These are phyloP conservation scores for Ochotona curzoniae DNA, from an alignment of 2,113 vertebrate species.

Conservation along the genomic window DNA sequence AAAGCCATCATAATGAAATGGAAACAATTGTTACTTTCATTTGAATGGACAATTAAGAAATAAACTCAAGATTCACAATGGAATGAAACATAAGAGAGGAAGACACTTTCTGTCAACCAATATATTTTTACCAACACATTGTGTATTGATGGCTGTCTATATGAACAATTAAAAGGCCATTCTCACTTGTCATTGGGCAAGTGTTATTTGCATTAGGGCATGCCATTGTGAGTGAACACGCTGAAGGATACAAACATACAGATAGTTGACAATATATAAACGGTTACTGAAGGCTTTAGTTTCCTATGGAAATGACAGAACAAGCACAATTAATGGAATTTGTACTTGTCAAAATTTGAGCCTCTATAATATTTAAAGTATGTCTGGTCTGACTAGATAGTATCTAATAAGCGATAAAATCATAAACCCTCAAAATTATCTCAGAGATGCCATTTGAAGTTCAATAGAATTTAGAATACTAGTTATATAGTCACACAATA, in stretches of 20 bases:
- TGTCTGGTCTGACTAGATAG: background rate
- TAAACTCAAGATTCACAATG: conserved; percentile 34
- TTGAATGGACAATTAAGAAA: conserved; percentile 42
- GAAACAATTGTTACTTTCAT: conserved; percentile 13
- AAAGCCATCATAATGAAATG: background rate
- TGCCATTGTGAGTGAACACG: conserved; percentile 44
- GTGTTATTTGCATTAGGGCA: background rate
- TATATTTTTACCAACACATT: background rate
- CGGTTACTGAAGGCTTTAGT: conserved; percentile 43
- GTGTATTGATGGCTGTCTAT: conserved; percentile 17
- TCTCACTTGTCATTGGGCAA: background rate
- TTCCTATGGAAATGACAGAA: conserved; percentile 45
- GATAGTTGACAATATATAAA: conserved; percentile 46
- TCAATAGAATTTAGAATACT: background rate
- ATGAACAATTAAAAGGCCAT: conserved; percentile 28
- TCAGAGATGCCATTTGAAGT: conserved; percentile 1
- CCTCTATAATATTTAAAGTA: background rate
- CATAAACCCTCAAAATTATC: conserved; percentile 12
- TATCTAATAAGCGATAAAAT: background rate
- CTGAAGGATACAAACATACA: conserved; percentile 57
- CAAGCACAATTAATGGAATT: background rate
- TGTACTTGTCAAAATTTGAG: background rate
- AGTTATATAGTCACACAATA: background rate
- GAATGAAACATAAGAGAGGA: background rate
- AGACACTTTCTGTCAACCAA: background rate